These are phyloP conservation scores for Pagrus major DNA, from an alignment of 2,113 vertebrate genomes.

Conservation along the genomic window DNA sequence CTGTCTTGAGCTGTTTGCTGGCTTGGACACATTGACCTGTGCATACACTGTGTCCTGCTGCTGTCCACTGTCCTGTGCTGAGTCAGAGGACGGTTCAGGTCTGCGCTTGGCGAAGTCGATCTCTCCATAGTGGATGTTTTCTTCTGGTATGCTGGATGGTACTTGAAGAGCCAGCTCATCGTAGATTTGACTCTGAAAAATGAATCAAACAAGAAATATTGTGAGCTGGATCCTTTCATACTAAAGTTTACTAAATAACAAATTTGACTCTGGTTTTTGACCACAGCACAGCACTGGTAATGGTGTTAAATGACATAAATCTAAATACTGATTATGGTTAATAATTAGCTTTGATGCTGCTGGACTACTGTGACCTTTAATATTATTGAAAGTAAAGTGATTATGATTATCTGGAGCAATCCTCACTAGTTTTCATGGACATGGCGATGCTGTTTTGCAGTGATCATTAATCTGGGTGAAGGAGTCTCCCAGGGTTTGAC, in stretches of 20 bases:
- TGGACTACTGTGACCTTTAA: too few relatives aligned
- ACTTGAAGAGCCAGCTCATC: not conserved
- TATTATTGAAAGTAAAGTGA: too few relatives aligned
- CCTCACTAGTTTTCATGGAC: too few relatives aligned
- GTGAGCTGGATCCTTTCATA: not conserved
- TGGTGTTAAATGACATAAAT: too few relatives aligned
- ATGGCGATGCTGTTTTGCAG: too few relatives aligned
- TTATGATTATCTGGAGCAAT: too few relatives aligned
- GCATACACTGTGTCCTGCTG: conserved; percentile 1
- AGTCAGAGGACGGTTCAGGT: not conserved
- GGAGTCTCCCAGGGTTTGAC: too few relatives aligned
- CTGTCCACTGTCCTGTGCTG: not conserved
- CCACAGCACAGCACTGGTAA: too few relatives aligned
- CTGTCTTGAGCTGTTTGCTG: not conserved
- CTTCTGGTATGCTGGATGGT: not conserved
- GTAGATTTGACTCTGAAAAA: not conserved
- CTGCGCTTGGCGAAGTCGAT: not conserved
- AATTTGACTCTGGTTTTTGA: too few relatives aligned
- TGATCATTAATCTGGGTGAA: not conserved
- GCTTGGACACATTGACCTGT: not conserved
- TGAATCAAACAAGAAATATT: not conserved
- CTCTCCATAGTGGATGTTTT: conserved; percentile 12
- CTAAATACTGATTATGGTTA: too few relatives aligned
- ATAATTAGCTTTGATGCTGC: too few relatives aligned
- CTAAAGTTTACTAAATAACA: too few relatives aligned